Conservation (phyloP, 1,140 invertebrate species). For the Stegodyphus mimosarum region DNA sequence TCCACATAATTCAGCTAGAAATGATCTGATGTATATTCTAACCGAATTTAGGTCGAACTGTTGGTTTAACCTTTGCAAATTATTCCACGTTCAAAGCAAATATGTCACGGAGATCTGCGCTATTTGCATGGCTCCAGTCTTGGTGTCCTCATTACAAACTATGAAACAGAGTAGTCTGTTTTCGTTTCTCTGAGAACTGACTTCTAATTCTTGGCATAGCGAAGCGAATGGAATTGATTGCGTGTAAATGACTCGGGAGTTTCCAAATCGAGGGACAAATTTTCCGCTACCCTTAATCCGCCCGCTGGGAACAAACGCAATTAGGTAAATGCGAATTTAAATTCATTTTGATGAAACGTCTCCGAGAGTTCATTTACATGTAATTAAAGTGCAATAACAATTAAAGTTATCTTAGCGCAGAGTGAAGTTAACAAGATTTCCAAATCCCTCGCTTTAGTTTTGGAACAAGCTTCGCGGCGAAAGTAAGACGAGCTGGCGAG, state of each 20-base stretch:
- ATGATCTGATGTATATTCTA: too few species aligned
- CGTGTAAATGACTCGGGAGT: constrained; percentile 25
- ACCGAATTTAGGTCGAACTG: too few species aligned
- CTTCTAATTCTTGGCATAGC: constrained; percentile 15
- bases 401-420: constrained; percentile 34
- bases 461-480: too few species aligned
- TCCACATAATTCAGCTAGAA: too few species aligned
- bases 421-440: constrained; percentile 26
- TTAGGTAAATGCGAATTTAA: constrained; percentile 54
- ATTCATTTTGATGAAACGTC: constrained; percentile 42
- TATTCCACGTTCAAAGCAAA: too few species aligned
- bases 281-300: constrained; percentile 1
- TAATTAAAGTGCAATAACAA: constrained; percentile 50
- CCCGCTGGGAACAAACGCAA: constrained; percentile 34
- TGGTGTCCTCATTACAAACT: too few species aligned
- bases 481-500: too few species aligned
- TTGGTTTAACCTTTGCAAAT: too few species aligned
- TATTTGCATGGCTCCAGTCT: too few species aligned
- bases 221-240: constrained; percentile 34
- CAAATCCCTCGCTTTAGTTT: background rate
- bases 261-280: background rate
- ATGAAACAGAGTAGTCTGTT: background rate
- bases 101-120: too few species aligned
- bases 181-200: background rate
- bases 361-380: constrained; percentile 40